phyloP scores from a whole-genome alignment of 2,797 vertebrate species.

The Centroberyx gerrardi region DNA sequence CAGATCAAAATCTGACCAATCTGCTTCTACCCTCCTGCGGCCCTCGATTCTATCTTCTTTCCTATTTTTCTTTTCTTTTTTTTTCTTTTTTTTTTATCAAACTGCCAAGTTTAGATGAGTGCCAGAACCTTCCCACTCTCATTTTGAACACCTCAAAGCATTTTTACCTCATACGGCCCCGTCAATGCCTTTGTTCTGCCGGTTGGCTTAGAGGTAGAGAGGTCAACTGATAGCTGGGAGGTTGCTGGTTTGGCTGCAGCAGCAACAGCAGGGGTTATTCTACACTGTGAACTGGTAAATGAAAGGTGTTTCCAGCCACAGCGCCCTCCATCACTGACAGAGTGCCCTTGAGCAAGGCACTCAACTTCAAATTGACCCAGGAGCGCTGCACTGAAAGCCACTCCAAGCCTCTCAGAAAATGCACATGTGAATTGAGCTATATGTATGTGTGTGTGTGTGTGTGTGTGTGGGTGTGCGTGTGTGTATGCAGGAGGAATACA shows the following conservation, averaged over 20 bases:
- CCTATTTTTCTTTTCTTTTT: not conserved
- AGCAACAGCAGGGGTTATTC: not conserved
- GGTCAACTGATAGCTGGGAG: not conserved
- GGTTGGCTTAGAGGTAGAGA: not conserved
- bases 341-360: constrained; percentile 8
- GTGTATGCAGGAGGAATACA: constrained; percentile 25
- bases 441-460: not conserved
- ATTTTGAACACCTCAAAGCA: constrained; percentile 19
- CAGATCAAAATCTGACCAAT: constrained; percentile 76
- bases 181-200: constrained; percentile 38
- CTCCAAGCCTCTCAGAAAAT: not conserved
- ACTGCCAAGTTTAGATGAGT: constrained; percentile 63
- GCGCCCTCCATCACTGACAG: not conserved
- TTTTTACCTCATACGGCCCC: constrained; percentile 14
- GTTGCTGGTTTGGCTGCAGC: not conserved
- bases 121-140: constrained; percentile 30
- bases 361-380: not conserved
- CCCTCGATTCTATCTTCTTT: constrained; percentile 65
- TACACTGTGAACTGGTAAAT: too few species aligned
- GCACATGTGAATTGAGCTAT: constrained; percentile 5
- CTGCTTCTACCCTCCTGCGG: constrained; percentile 39
- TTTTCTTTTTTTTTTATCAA: constrained; percentile 42
- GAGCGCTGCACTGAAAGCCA: not conserved
- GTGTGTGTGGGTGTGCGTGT: constrained; percentile 8
- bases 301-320: too few species aligned